Evolutionary conservation across 2,797 vertebrate species (phyloP), one percentile per base, ranked within the genome.

Genomic region (Mormyrops boulengeri): DNA sequence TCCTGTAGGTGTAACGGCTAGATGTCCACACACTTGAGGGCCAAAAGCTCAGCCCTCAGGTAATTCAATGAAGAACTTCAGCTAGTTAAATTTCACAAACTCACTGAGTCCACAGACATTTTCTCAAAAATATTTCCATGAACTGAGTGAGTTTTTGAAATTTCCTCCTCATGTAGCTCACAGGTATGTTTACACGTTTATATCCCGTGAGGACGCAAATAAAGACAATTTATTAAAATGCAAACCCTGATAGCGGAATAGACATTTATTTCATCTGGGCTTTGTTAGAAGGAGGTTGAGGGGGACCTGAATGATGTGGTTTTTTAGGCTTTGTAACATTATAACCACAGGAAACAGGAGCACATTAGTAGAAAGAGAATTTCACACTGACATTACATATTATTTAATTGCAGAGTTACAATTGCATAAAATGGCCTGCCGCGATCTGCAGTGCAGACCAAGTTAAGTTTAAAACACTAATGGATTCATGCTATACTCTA

Each of bases 321-420:
- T 47, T 82, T 55, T 55, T 19, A n/a, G 17, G 6, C 38, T 47
- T 88, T 88, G 6, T 88, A n/a, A 22, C 7, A 60, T 4, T 88
- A 44, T 38, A 88, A 88, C 87, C 38, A 49, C n/a, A 49, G 19
- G 57, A 62, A 19, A 62, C 57, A 44, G 57, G 38, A n/a, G 22
- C 17, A 44, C 41, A 30, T 88, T 88, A 49, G 19, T 88, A 5
- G 1, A 9, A 41, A 66, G 4, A n/a, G 55, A 62, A 22, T 88
- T 88, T 66, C 57, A 62, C 12, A 47, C 55, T 88, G 87, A 49
- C 57, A 88, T 44, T 44, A 26, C n/a, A 66, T 19, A 47, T 41
- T 88, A 49, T 88, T 87, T 87, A 55, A 87, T 34, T 66, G 19
- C n/a, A 49, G 19, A 88, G 38, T 88, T 69, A 69, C 38, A 9